Base-by-base conservation (phyloP, 2,113 vertebrate species). In the Notothenia coriiceps region DNA sequence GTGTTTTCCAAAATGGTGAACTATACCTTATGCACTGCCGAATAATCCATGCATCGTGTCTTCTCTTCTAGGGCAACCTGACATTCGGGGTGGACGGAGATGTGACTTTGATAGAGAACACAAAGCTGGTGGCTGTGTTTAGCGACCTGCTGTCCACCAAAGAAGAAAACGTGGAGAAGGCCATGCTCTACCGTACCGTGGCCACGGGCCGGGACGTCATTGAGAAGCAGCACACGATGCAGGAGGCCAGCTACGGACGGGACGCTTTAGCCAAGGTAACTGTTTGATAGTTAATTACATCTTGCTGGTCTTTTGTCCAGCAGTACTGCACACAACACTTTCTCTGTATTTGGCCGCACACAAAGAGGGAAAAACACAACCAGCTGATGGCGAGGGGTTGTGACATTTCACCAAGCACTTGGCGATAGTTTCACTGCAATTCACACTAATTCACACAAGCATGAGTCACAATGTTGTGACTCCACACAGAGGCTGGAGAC, bases 131-230 rank as follows among this genome's bases (percentile, higher is more conserved):
- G 12, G 96, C 96, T 0, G 75, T 96, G 74, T 92, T 98, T 8
- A 95, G 94, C 0, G 97, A 98, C 0, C 76, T 99, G 72, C 94
- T 99, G 14, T 96, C 96, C 22, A 97, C 97, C 49, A 97, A 96
- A 70, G 80, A 96, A 1, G 98, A 99, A 12, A 91, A 95, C 63
- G 95, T 99, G 71, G 97, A 99, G 93, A 99, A 99, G 90, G 96
- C 97, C 1, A 88, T 99, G 47, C 91, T 99, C 10, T 99, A 96
- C 90, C 97, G 98, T 7, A 99, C 98, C 0, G 98, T 99, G 68
- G 96, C 98, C 5, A 99, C 98, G 0, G 98, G 98, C 0, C 95
- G 98, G 0, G 98, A 99, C 14, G 81, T 99, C 93, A 99, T 99
- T 0, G 97, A 99, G 86, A 99, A 99, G 12, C 97, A 99, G 75